These are phyloP conservation scores for Calliphora vomitoria DNA, from an alignment of 2,888 invertebrate genomes.

Conservation along the genomic window DNA sequence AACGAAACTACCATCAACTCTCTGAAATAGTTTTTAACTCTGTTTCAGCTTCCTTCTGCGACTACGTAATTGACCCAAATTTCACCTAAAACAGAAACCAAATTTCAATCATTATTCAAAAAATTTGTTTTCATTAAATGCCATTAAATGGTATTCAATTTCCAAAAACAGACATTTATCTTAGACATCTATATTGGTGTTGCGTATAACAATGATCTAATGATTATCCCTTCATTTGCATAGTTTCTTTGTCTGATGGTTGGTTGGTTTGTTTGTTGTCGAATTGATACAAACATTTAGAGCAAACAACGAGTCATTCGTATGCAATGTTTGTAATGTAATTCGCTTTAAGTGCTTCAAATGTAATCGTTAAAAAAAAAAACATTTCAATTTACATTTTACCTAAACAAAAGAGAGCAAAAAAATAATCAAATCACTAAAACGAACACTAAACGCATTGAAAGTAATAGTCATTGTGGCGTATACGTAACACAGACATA, in stretches of 20 bases:
- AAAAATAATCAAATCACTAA: slow-evolving; percentile 1
- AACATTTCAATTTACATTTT: slow-evolving; percentile 55
- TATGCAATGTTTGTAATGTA: slow-evolving; percentile 53
- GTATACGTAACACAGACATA: slow-evolving; percentile 40
- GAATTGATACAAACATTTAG: slow-evolving; percentile 43
- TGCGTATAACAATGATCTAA: slow-evolving; percentile 34
- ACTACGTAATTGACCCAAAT: background rate
- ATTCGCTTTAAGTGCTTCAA: slow-evolving; percentile 42
- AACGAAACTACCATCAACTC: too few species aligned
- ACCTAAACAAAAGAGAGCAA: background rate
- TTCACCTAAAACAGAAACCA: background rate
- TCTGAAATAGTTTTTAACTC: too few species aligned
- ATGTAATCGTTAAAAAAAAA: slow-evolving; percentile 21
- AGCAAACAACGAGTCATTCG: slow-evolving; percentile 61
- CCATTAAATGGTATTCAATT: background rate
- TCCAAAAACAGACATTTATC: background rate
- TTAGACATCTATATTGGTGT: background rate
- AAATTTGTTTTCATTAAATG: background rate
- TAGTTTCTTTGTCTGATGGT: slow-evolving; percentile 52
- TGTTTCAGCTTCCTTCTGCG: too few species aligned
- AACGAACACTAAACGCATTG: background rate
- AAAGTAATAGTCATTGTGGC: slow-evolving; percentile 3
- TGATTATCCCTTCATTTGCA: slow-evolving; percentile 62
- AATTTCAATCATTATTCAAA: background rate
- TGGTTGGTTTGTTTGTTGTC: background rate